Base-by-base conservation (phyloP, 2,888 invertebrate species). In the Galeopsomyia nigrocyanea region DNA sequence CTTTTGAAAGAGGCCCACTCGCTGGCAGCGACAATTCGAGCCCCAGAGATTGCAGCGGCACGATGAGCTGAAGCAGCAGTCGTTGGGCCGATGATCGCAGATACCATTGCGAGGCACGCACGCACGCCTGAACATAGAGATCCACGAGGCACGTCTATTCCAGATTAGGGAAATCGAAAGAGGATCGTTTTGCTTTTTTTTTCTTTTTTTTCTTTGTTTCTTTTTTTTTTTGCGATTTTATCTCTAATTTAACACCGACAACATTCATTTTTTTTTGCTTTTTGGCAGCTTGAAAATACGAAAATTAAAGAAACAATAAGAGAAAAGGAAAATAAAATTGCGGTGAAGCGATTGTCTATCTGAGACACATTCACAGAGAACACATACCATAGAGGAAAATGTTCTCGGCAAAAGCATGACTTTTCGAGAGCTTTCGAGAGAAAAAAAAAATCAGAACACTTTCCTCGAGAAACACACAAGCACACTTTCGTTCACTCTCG, bases 21-120 rank as follows among this genome's bases (percentile, higher is more conserved):
- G 91, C 87, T 95, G 95, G 87, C 95, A 95, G 82, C 93, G 91
- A 87, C 95, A 95, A 89, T 95, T 95, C 84, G 93, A 92, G 74
- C 95, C 95, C 95, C 95, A 95, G 65, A 95, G 89, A 87, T 95
- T 95, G 90, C 95, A 95, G 77, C 95, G 90, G 88, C 95, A 95
- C 77, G 94, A 92, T 77, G 94, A 93, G 81, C 93, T 94, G 88
- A 92, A 92, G 89, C 95, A 95, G 89, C 95, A 95, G 87, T 94
- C 94, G 76, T 93, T 92, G 14, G 93, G 93, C 75, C 94, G 90
- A 86, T 94, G 93, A 87, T 95, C 95, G 88, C 95, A 95, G 88
- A 93, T 93, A 77, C 93, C 93, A 7, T 93, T 93, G 77, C 95
- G 92, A 81, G 91, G 90, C 80, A 95, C 90, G 89, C 95, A 95